phyloP scores from a whole-genome alignment of 2,113 vertebrate species.

The Tragelaphus strepsiceros region DNA sequence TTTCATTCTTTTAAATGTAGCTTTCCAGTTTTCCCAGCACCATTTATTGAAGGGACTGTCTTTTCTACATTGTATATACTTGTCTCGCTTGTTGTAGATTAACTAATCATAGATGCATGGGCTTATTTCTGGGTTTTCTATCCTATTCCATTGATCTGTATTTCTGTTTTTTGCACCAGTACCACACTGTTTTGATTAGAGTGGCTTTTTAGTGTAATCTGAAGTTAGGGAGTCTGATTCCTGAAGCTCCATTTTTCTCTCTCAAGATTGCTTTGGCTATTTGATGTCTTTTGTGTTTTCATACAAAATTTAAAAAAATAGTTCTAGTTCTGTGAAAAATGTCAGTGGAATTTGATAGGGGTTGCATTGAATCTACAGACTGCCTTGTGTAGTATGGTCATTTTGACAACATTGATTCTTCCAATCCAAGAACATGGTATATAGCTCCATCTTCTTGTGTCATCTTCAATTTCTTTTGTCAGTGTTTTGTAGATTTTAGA shows the following conservation, averaged over 20 bases:
- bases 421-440: not conserved
- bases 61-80: not conserved
- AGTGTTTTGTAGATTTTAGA: not conserved
- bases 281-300: not conserved
- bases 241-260: not conserved
- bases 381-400: not conserved
- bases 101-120: not conserved
- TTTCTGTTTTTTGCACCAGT: not conserved
- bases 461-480: not conserved
- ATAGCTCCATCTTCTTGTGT: not conserved
- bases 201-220: not conserved
- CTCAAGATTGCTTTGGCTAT: not conserved
- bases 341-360: not conserved
- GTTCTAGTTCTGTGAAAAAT: not conserved
- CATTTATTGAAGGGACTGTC: not conserved
- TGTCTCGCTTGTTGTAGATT: not conserved
- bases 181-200: not conserved
- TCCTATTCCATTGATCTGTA: not conserved
- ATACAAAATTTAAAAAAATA: not conserved
- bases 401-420: not conserved
- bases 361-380: not conserved
- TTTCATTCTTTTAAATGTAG: not conserved
- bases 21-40: not conserved
- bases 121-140: not conserved
- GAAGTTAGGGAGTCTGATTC: not conserved